Conservation (phyloP, 2,797 vertebrate species). For the Lagodon rhomboides region DNA sequence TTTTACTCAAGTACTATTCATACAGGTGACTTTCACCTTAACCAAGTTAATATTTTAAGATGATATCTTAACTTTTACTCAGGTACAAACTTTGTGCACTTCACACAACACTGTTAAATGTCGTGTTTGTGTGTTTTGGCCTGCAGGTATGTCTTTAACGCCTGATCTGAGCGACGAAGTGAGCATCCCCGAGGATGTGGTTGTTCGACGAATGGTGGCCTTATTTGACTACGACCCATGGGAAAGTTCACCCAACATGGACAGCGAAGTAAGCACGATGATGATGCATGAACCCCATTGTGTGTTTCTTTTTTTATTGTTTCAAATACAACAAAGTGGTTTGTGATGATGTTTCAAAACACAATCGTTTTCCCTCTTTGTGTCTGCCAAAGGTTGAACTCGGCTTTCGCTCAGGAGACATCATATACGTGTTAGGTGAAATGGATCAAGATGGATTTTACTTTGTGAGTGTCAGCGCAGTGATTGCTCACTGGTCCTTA, state of each 20-base stretch:
- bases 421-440: conserved; percentile 93
- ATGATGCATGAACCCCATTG: neutral
- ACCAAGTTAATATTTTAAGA: too few species aligned
- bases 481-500: neutral
- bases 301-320: neutral
- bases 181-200: conserved; percentile 64
- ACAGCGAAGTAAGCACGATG: conserved; percentile 88
- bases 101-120: neutral
- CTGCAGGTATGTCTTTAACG: conserved; percentile 56
- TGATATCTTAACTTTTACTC: neutral
- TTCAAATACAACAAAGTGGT: neutral
- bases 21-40: too few species aligned
- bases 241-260: conserved; percentile 94
- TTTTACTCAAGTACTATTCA: too few species aligned
- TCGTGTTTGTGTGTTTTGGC: neutral
- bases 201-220: conserved; percentile 90
- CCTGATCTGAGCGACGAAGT: conserved; percentile 62
- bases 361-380: neutral
- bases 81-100: too few species aligned
- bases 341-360: neutral
- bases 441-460: conserved; percentile 97
- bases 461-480: conserved; percentile 85
- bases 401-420: conserved; percentile 91
- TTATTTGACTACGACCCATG: conserved; percentile 94
- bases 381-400: conserved; percentile 88